Evolutionary conservation across 1,140 invertebrate species (phyloP).

Genomic region (Drosophila cardini): DNA sequence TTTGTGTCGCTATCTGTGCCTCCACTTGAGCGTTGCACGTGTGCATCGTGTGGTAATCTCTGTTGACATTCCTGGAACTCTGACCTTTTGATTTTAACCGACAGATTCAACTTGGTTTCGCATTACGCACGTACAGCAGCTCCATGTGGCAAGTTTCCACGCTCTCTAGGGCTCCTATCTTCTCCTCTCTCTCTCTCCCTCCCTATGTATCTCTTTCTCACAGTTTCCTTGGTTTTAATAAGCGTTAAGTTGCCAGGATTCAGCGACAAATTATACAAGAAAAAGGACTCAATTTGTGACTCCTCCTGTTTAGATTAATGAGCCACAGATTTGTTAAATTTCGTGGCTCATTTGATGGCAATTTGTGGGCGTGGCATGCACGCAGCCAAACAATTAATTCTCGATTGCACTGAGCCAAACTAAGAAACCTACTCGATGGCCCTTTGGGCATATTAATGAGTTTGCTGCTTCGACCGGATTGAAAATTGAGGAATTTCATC

Average conservation of each 20-base stretch:
- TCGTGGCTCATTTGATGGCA: conserved; percentile 69
- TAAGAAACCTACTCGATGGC: conserved; percentile 40
- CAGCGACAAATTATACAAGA: conserved; percentile 60
- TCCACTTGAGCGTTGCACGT: conserved; percentile 74
- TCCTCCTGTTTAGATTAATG: conserved; percentile 75
- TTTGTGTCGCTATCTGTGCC: conserved; percentile 15
- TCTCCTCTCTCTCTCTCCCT: background rate
- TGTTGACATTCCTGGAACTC: conserved; percentile 80
- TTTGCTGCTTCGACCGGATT: background rate
- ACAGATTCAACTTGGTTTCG: conserved; percentile 58
- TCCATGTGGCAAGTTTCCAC: conserved; percentile 14
- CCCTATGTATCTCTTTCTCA: conserved; percentile 9
- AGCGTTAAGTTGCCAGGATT: conserved; percentile 74
- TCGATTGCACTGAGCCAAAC: conserved; percentile 40
- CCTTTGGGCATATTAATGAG: conserved; percentile 62
- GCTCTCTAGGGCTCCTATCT: background rate
- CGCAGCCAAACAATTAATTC: conserved; percentile 62
- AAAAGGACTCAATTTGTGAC: conserved; percentile 68
- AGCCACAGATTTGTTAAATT: conserved; percentile 81
- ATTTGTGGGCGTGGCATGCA: conserved; percentile 34
- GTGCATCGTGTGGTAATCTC: conserved; percentile 81
- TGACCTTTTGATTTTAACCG: conserved; percentile 60
- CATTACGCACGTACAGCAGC: conserved; percentile 59
- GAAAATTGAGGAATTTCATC: conserved; percentile 68
- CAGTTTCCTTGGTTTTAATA: conserved; percentile 66